A percentile compares a stretch with the other conserved stretches of the same genome.
Conservation (phyloP, 1,140 invertebrate genomes). For the Zaprionus nigranus region DNA sequence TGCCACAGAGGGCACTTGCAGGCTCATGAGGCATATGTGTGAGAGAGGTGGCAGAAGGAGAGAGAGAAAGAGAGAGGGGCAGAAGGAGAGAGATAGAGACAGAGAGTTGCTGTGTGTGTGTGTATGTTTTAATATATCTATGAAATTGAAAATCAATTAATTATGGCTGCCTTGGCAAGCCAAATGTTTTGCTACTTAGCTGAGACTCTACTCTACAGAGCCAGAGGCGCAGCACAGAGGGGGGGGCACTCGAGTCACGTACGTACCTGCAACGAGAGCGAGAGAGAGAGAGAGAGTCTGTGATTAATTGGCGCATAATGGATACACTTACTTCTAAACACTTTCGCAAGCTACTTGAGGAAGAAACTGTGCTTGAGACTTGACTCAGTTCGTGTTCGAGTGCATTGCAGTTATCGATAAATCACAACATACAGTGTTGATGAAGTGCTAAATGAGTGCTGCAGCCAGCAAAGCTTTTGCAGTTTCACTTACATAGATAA, state of each 20-base stretch:
- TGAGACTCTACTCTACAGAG: background rate
- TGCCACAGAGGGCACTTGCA: constrained; percentile 4
- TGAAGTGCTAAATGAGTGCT: constrained; percentile 1
- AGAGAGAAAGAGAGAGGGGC: background rate
- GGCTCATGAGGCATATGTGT: background rate
- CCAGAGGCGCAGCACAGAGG: background rate
- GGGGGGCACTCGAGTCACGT: constrained; percentile 27
- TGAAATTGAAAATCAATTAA: constrained; percentile 68
- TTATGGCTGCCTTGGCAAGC: constrained; percentile 43
- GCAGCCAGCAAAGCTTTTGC: background rate
- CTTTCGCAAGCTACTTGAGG: constrained; percentile 11
- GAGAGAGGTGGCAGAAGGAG: background rate
- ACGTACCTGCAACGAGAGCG: constrained; percentile 60
- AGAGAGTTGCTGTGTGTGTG: constrained; percentile 25
- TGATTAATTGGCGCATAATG: constrained; percentile 44
- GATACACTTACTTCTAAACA: constrained; percentile 27
- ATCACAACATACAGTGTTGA: constrained; percentile 10
- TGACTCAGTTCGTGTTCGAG: constrained; percentile 7
- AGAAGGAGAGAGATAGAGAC: background rate
- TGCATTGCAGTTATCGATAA: constrained; percentile 5
- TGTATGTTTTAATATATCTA: constrained; percentile 28
- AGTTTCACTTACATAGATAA: background rate
- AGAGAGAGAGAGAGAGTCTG: constrained; percentile 23
- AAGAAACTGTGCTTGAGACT: constrained; percentile 2
- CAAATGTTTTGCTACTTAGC: constrained; percentile 38